Conservation (phyloP, 2,113 vertebrate species). For the Pseudois nayaur region DNA sequence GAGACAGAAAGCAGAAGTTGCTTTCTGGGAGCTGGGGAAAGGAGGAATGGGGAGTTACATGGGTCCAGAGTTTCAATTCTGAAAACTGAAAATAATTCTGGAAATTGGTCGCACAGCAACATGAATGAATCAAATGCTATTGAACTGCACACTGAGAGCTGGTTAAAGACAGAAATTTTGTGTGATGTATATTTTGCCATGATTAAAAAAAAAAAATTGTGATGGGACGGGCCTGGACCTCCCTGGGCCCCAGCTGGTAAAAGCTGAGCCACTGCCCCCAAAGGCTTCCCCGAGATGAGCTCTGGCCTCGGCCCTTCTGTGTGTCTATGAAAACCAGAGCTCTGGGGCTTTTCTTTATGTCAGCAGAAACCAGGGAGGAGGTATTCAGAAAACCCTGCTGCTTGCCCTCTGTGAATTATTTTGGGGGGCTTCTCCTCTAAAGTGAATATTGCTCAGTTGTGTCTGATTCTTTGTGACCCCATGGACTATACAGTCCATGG, state of each 20-base stretch:
- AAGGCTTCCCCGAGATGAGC: background rate
- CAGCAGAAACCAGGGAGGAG: background rate
- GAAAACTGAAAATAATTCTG: background rate
- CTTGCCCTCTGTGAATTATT: background rate
- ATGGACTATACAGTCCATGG: background rate
- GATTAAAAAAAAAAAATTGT: background rate
- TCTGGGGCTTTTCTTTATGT: background rate
- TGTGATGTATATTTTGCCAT: background rate
- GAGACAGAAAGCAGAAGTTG: background rate
- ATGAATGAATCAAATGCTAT: background rate
- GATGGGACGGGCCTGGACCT: background rate
- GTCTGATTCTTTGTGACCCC: background rate
- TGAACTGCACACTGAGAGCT: background rate
- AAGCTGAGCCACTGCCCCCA: background rate
- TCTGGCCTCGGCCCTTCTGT: background rate
- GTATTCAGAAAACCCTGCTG: background rate
- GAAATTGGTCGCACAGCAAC: fast-evolving
- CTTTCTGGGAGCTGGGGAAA: background rate
- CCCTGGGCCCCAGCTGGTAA: background rate
- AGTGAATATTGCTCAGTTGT: background rate
- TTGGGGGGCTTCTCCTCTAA: background rate
- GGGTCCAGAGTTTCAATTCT: background rate
- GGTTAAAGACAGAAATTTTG: background rate
- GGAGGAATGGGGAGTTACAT: fast-evolving
- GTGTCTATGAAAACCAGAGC: background rate